Evolutionary conservation across 2,888 invertebrate genomes (phyloP), one percentile per base, ranked within the genome.

Genomic region (Agonum fuliginosum): DNA sequence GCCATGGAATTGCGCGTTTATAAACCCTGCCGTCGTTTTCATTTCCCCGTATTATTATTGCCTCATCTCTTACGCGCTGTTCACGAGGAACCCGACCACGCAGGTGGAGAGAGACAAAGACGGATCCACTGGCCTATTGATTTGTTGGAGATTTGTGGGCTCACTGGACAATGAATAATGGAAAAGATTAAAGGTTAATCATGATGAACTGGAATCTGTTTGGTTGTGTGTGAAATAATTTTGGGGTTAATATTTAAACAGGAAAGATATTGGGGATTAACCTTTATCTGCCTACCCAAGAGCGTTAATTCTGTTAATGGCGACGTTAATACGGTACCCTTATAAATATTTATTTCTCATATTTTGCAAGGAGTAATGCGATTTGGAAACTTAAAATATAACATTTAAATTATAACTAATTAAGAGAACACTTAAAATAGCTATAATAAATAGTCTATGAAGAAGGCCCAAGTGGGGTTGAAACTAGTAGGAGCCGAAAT

Each of bases 21-120:
- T 85, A 85, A 85, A 85, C 84, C 84, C 69, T 84, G 84, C 85
- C 83, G 82, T 83, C 85, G 84, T 86, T 85, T 85, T 85, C 86
- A 86, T 86, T 85, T 67, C 83, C 83, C 82, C 81, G 81, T 85
- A 86, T 86, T 85, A 86, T 85, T 86, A 83, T 83, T 83, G 81
- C 82, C 67, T 37, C 67, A 67, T 67, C 67, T 67, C 24, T 54
- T 54, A 54, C 41, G 67, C 22, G 46, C 46, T 46, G 17, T 17
- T 46, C 46, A 46, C 46, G 58, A n/a, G n/a, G 54, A 10, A 24
- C 54, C 43, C 2, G 3, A 17, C 17, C 1, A 41, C 8, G 14
- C 17, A 46, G 19, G 19, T 46, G 46, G 3, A n/a, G 17, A 12
- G 17, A 46, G 17, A 46, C 17, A 46, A 4, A 46, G 14, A 19